A percentile compares a stretch with the other conserved stretches of the same genome.
These are phyloP conservation scores for Porites australiensis DNA, from an alignment of 64 coral and sea anemone genomes.

Conservation along the genomic window DNA sequence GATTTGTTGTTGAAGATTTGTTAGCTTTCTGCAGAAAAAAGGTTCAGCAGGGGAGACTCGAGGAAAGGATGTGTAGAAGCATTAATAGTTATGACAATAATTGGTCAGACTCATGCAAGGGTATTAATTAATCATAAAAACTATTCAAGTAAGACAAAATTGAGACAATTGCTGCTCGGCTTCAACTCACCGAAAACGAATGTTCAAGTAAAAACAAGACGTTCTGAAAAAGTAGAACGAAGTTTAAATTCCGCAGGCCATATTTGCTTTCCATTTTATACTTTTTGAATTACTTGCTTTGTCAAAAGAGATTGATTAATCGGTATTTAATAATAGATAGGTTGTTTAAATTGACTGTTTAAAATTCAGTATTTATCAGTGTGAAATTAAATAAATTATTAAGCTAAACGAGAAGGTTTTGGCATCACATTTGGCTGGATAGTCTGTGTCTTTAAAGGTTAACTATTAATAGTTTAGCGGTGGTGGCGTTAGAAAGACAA, in stretches of 20 bases:
- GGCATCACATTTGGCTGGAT: no score
- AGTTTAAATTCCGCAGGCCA: background rate
- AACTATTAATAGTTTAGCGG: no score
- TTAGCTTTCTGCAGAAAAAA: background rate
- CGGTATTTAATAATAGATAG: slow-evolving; percentile 42
- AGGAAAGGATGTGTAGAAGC: background rate
- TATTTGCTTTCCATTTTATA: slow-evolving; percentile 9
- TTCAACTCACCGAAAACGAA: no score
- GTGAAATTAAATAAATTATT: slow-evolving; percentile 26
- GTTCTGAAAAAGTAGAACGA: no score
- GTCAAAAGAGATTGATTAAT: slow-evolving; percentile 13
- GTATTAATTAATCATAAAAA: no score
- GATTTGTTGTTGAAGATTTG: background rate
- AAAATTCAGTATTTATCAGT: slow-evolving; percentile 1
- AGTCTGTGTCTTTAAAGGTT: no score
- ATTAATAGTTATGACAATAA: background rate
- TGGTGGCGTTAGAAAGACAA: no score
- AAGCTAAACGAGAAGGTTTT: background rate
- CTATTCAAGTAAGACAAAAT: no score
- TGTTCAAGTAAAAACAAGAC: no score
- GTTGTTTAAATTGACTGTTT: slow-evolving; percentile 46
- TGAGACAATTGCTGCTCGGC: no score
- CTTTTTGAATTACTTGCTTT: slow-evolving; percentile 4
- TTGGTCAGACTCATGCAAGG: background rate
- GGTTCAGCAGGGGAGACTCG: background rate